Evolutionary conservation across 2,113 vertebrate genomes (phyloP).

Genomic region (Centropristis striata): DNA sequence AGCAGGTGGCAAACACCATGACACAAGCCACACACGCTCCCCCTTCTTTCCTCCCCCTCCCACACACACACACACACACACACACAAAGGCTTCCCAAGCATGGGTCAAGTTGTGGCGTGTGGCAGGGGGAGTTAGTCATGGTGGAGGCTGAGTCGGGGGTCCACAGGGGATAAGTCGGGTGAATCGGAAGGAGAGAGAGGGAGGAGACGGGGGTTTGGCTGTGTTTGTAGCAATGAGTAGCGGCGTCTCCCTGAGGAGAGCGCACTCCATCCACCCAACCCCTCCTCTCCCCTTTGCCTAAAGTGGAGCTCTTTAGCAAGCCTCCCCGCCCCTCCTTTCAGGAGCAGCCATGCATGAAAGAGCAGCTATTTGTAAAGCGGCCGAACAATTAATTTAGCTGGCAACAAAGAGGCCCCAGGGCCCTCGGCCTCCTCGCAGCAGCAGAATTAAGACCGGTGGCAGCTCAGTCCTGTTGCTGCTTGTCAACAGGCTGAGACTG

Average conservation of each 20-base stretch:
- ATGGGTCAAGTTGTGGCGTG: slow-evolving; percentile 72
- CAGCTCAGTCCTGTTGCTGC: slow-evolving; percentile 79
- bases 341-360: slow-evolving; percentile 84
- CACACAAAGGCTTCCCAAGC: slow-evolving; percentile 34
- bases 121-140: slow-evolving; percentile 56
- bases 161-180: slow-evolving; percentile 59
- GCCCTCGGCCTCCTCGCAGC: slow-evolving; percentile 60
- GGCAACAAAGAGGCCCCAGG: slow-evolving; percentile 83
- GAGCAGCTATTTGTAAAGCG: slow-evolving; percentile 87
- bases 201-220: slow-evolving; percentile 60
- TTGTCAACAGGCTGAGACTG: slow-evolving; percentile 79
- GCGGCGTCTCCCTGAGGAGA: slow-evolving; percentile 68
- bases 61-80: slow-evolving; percentile 32
- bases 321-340: slow-evolving; percentile 75
- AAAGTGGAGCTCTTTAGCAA: slow-evolving; percentile 83
- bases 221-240: slow-evolving; percentile 70
- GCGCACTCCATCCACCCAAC: slow-evolving; percentile 55
- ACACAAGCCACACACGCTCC: slow-evolving; percentile 65
- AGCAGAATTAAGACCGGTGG: slow-evolving; percentile 75
- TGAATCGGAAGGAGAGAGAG: slow-evolving; percentile 49
- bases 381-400: slow-evolving; percentile 85
- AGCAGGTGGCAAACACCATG: slow-evolving; percentile 86
- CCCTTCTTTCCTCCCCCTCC: not conserved
- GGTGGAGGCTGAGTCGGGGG: slow-evolving; percentile 35
- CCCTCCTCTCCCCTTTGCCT: slow-evolving; percentile 73